Evolutionary conservation across 2,797 vertebrate species (phyloP).

Genomic region (Sylvia borin): DNA sequence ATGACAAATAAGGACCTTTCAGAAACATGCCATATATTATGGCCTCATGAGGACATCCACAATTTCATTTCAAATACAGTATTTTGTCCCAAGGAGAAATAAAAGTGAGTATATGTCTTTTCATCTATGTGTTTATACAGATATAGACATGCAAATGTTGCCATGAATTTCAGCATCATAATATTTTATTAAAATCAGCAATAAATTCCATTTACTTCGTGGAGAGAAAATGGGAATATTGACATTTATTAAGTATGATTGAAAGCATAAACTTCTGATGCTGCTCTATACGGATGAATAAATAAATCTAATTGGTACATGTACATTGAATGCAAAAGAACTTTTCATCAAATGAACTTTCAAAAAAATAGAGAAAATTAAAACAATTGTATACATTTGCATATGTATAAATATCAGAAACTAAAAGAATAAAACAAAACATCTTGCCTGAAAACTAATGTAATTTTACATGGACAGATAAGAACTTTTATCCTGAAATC

Average conservation of each 20-base stretch:
- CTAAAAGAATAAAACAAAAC: rapidly evolving
- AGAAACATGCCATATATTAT: neutral
- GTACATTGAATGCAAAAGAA: neutral
- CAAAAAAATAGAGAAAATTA: neutral
- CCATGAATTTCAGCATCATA: neutral
- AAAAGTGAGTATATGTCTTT: neutral
- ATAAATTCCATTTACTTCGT: neutral
- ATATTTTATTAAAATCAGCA: neutral
- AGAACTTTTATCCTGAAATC: neutral
- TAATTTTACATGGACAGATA: neutral
- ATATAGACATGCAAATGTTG: neutral
- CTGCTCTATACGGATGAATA: neutral
- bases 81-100: neutral
- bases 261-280: neutral
- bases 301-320: neutral
- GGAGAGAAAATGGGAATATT: neutral
- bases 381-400: neutral
- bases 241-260: neutral
- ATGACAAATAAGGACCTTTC: neutral
- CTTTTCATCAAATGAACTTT: neutral
- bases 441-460: neutral
- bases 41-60: neutral
- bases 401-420: neutral
- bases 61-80: neutral
- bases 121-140: rapidly evolving